Base-by-base conservation (phyloP, 2,888 invertebrate species). In the Aspidapion aeneum region DNA sequence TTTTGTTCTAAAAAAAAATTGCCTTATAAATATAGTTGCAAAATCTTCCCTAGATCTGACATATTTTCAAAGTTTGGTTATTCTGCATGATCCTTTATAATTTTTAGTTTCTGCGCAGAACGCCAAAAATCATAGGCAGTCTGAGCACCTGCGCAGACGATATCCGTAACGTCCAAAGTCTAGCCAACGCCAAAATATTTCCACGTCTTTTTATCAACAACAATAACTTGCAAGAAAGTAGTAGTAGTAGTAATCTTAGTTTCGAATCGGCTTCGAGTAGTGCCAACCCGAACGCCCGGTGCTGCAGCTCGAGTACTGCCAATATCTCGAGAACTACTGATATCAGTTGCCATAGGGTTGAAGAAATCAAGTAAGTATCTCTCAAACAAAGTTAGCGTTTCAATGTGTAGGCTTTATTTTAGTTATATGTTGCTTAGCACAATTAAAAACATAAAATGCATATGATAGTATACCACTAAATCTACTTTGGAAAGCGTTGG, bases 81-180 rank as follows among this genome's bases (percentile, higher is more conserved):
- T n/a, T n/a, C n/a, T n/a, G n/a, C n/a, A n/a, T n/a, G n/a, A n/a
- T n/a, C n/a, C n/a, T n/a, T n/a, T 9, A 52, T 62, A 18, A 51
- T 35, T 70, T 69, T 60, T 52, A 73, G 70, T 83, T 87, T 19
- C 84, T 88, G 82, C 80, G 87, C 50, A 79, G 88, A 18, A 87
- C 88, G 0, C 87, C 87, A 0, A 88, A 87, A 72, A 87, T 88
- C 63, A 82, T 82, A 55, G 87, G 86, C 69, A 87, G 85, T 74
- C 77, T 88, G 55, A 84, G 87, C 48, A 86, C 84, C 19, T 88
- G 88, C 74, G 88, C 87, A 55, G 87, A 88, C 73, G 87, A 88
- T 71, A 83, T 84, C 49, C 82, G 84, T 70, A 86, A 82, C 64
- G 75, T 85, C 58, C 80, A 83, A 65, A 82, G 82, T 70, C 85